Evolutionary conservation across 2,888 invertebrate genomes (phyloP).

Genomic region (Diarsia dahlii): DNA sequence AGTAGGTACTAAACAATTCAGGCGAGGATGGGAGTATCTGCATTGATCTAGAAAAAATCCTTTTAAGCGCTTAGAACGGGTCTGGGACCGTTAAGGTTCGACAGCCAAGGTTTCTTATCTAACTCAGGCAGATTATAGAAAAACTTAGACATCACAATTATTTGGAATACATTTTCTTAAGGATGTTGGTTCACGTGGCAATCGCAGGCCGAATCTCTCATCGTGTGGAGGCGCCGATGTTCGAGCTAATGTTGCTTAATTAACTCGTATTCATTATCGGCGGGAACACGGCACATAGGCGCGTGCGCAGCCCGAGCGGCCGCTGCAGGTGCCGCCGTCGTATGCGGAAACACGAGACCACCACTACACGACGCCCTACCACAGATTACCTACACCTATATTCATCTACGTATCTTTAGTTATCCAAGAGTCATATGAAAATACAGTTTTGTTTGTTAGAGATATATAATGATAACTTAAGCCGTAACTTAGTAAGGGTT

Average conservation of each 20-base stretch:
- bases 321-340: slow-evolving; percentile 75
- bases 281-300: slow-evolving; percentile 75
- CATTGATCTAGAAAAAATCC: not conserved
- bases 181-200: slow-evolving; percentile 77
- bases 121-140: not conserved
- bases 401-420: slow-evolving; percentile 60
- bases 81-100: not conserved
- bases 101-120: not conserved
- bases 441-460: not conserved
- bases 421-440: slow-evolving; percentile 37
- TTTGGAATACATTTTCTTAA: slow-evolving; percentile 72
- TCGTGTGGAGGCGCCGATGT: slow-evolving; percentile 89
- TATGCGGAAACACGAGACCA: slow-evolving; percentile 65
- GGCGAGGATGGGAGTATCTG: no score
- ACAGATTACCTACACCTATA: no score
- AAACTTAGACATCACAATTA: slow-evolving; percentile 60
- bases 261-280: slow-evolving; percentile 90
- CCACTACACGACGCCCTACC: slow-evolving; percentile 42
- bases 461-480: no score
- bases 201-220: slow-evolving; percentile 81
- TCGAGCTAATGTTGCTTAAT: slow-evolving; percentile 88
- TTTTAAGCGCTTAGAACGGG: not conserved
- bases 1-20: not conserved
- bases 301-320: slow-evolving; percentile 73
- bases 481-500: no score